These are phyloP conservation scores for Dryococelus australis DNA, from an alignment of 2,888 invertebrate species.

Conservation along the genomic window DNA sequence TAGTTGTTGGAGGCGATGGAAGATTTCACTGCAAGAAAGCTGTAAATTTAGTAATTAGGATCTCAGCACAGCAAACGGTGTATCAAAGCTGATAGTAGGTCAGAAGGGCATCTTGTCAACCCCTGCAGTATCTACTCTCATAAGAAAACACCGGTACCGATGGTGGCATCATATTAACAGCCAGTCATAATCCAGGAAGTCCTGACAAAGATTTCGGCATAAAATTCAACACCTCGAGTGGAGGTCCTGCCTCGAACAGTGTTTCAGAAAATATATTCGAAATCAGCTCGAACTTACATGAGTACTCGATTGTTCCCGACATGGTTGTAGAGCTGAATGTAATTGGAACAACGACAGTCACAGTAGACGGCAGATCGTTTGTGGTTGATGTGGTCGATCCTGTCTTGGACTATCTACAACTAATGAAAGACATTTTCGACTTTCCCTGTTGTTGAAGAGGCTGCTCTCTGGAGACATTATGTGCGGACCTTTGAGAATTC, in stretches of 20 bases:
- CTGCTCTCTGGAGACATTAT: conserved; percentile 61
- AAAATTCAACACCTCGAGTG: conserved; percentile 97
- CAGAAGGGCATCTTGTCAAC: conserved; percentile 96
- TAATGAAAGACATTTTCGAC: conserved; percentile 98
- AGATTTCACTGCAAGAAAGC: conserved; percentile 91
- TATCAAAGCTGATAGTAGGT: conserved; percentile 85
- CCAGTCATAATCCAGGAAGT: conserved; percentile 99
- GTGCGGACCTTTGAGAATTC: not conserved
- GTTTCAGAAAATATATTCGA: conserved; percentile 62
- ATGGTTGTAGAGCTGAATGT: no score
- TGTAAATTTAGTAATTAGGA: conserved; percentile 86
- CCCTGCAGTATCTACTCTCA: conserved; percentile 94
- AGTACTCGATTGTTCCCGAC: no score
- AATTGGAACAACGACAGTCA: no score
- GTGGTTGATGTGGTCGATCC: conserved; percentile 53
- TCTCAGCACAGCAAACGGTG: conserved; percentile 97
- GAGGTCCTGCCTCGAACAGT: conserved; percentile 63
- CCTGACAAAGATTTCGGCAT: conserved; percentile 98
- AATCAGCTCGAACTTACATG: no score
- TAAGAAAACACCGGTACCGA: conserved; percentile 81
- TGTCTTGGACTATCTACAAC: conserved; percentile 83
- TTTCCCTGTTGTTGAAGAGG: conserved; percentile 75
- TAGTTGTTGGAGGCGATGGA: conserved; percentile 98
- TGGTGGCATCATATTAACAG: conserved; percentile 97
- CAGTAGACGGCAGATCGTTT: no score